Evolutionary conservation across 2,113 vertebrate species (phyloP), one percentile per base, ranked within the genome.

Genomic region (Ammospiza caudacuta): DNA sequence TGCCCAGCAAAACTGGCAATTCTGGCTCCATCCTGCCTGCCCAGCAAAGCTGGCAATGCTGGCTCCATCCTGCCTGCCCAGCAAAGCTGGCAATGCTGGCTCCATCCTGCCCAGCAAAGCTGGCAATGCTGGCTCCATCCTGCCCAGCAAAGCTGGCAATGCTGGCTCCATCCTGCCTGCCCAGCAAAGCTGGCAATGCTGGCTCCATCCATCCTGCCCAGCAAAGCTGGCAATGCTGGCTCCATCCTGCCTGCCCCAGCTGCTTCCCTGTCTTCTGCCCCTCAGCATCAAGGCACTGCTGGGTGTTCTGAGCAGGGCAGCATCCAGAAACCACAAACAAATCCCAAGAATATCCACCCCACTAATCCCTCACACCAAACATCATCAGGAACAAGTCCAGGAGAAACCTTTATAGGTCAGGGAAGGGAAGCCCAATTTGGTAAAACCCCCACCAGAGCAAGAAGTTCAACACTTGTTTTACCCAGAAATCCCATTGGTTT

Each of bases 381-480:
- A 59, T 1, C 3, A 69, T 59, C 1, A 1, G 1, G 5, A 47
- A n/a, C 20, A 16, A 39, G 44, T 2, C 39, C 47, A 54, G 1
- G 0, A 62, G 51, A 57, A 78, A 55, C 16, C 41, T 73, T 25
- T 3, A 24, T 54, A 83, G 72, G 29, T 37, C 78, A 86, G 39
- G 61, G 22, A 44, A 78, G 29, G n/a, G 54, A 59, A 89, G 44
- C 0, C 0, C 9, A 24, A 13, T 61, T 64, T 49, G 43, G 47
- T 54, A 54, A 77, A 90, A 92, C 37, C 15, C 31, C 7, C 28
- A 46, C 24, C n/a, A 31, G 2, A 25, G 35, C 33, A 79, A 49
- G 3, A 25, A 25, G 24, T 9, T 25, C 1, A 49, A 49, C 49
- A 25, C 24, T 49, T 15, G 24, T 49, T 25, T 49, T 49, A 25